A percentile compares a stretch with the other conserved stretches of the same genome.
Evolutionary conservation across 2,888 invertebrate species (phyloP).

Genomic region (Cheilosia impressa): DNA sequence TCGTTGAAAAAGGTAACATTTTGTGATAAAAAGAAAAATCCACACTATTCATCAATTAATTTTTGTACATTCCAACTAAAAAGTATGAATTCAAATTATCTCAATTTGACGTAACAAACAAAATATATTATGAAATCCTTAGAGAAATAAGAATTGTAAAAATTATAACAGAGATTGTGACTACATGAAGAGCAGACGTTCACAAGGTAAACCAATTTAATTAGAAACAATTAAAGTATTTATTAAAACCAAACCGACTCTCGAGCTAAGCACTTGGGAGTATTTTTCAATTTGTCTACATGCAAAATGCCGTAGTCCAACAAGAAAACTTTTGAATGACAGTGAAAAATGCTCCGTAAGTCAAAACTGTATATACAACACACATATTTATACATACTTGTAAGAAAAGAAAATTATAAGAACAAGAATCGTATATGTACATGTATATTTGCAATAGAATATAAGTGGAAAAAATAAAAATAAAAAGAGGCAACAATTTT

Average conservation of each 20-base stretch:
- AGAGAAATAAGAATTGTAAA: slow-evolving; percentile 30
- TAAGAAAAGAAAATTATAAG: slow-evolving; percentile 32
- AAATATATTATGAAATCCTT: slow-evolving; percentile 26
- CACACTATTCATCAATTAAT: slow-evolving; percentile 26
- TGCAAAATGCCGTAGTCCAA: not conserved
- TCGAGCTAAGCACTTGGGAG: slow-evolving; percentile 40
- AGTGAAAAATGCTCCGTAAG: slow-evolving; percentile 35
- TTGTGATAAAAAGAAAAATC: too few relatives aligned
- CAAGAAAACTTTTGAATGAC: not conserved
- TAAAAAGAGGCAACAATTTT: slow-evolving; percentile 39
- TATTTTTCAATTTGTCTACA: slow-evolving; percentile 5
- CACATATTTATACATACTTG: slow-evolving; percentile 47
- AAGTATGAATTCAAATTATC: slow-evolving; percentile 25
- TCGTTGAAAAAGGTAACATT: too few relatives aligned
- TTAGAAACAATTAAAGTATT: slow-evolving; percentile 7
- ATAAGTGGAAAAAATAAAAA: slow-evolving; percentile 17
- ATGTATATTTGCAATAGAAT: slow-evolving; percentile 45
- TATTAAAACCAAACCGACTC: slow-evolving; percentile 7
- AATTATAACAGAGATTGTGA: slow-evolving; percentile 31
- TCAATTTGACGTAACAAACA: slow-evolving; percentile 34
- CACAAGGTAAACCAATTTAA: slow-evolving; percentile 17
- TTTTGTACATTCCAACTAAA: slow-evolving; percentile 27
- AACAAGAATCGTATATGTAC: slow-evolving; percentile 5
- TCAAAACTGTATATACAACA: slow-evolving; percentile 45
- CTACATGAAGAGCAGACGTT: slow-evolving; percentile 17